These are phyloP conservation scores for Drosophila leontia DNA, from an alignment of 1,140 invertebrate species.

Conservation along the genomic window DNA sequence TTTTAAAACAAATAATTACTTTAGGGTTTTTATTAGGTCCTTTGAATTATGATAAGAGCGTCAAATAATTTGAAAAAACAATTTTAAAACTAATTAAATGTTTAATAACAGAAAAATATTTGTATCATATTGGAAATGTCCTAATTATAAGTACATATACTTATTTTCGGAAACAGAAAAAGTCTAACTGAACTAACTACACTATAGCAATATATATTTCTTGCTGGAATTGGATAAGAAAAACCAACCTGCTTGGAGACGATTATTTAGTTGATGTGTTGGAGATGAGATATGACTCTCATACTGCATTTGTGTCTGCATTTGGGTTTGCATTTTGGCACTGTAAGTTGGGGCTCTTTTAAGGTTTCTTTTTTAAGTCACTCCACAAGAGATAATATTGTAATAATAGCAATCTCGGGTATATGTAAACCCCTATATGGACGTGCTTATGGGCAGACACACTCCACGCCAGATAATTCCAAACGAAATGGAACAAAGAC, in stretches of 20 bases:
- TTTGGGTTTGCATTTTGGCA: slow-evolving; percentile 43
- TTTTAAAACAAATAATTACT: neutral
- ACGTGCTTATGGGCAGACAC: too few species aligned
- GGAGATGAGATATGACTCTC: slow-evolving; percentile 17
- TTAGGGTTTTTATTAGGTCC: too few species aligned
- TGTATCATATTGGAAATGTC: too few species aligned
- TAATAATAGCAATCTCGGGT: slow-evolving; percentile 8
- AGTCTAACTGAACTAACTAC: too few species aligned
- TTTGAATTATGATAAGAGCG: neutral
- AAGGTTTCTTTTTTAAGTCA: slow-evolving; percentile 1
- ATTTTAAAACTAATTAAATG: too few species aligned
- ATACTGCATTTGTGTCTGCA: slow-evolving; percentile 47
- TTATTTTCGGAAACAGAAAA: too few species aligned
- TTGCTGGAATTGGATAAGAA: neutral
- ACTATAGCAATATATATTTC: too few species aligned
- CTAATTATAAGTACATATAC: too few species aligned
- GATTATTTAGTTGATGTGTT: neutral
- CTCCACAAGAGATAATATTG: neutral
- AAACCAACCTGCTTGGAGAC: slow-evolving; percentile 33
- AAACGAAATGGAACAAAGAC: slow-evolving; percentile 29
- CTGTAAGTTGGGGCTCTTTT: neutral
- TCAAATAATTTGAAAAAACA: too few species aligned
- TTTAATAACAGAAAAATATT: too few species aligned
- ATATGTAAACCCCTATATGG: neutral
- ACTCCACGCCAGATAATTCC: slow-evolving; percentile 7